A percentile compares a stretch with the other conserved stretches of the same genome.
Evolutionary conservation across 2,888 invertebrate genomes (phyloP).

Genomic region (Pristionchus fissidentatus): DNA sequence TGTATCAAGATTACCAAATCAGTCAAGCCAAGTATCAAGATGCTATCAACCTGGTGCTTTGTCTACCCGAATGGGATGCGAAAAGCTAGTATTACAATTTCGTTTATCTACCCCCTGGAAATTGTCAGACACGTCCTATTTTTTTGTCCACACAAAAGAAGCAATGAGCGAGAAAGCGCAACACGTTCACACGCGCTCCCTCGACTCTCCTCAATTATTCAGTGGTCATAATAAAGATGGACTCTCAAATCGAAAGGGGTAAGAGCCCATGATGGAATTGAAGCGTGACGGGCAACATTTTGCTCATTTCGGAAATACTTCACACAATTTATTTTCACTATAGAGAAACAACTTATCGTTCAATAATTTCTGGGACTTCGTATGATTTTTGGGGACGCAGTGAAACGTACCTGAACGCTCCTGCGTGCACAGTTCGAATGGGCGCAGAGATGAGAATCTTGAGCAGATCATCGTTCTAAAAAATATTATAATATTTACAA

Average conservation of each 20-base stretch:
- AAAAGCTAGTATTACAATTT: no score
- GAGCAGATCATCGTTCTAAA: constrained; percentile 41
- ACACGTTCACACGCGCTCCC: constrained; percentile 14
- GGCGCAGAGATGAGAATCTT: constrained; percentile 29
- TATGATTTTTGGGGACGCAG: neutral
- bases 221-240: constrained; percentile 28
- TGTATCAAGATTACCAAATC: no score
- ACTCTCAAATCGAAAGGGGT: neutral
- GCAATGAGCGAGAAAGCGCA: constrained; percentile 24
- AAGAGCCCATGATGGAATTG: neutral
- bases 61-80: no score
- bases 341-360: neutral
- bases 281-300: no score
- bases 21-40: no score
- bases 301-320: no score
- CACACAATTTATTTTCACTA: no score
- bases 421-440: constrained; percentile 30
- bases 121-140: no score
- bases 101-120: no score
- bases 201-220: constrained; percentile 6
- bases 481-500: neutral
- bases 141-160: no score
- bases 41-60: no score
- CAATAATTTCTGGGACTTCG: neutral
- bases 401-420: constrained; percentile 37